Evolutionary conservation across 2,113 vertebrate genomes (phyloP).

Genomic region (Aldabrachelys gigantea): DNA sequence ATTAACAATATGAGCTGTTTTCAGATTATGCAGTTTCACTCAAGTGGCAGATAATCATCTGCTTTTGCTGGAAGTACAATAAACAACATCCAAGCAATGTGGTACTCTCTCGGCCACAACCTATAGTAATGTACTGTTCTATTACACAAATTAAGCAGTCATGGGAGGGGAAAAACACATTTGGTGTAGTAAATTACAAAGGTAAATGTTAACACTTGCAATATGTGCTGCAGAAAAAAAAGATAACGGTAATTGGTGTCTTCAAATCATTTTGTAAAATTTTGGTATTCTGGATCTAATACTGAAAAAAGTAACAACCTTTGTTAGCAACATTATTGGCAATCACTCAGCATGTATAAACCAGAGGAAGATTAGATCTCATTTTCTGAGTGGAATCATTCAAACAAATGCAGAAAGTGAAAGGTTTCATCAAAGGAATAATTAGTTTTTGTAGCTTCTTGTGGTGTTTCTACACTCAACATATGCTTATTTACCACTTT

Average conservation of each 20-base stretch:
- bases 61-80: slow-evolving; percentile 26
- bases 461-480: neutral
- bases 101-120: neutral
- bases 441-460: slow-evolving; percentile 12
- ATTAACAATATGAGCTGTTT: slow-evolving; percentile 19
- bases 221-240: neutral
- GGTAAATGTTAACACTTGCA: slow-evolving; percentile 40
- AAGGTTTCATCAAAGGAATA: slow-evolving; percentile 23
- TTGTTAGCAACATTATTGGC: neutral
- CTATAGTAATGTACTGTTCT: neutral
- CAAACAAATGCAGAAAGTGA: slow-evolving; percentile 35
- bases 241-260: neutral
- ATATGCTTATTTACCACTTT: neutral
- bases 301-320: slow-evolving; percentile 44
- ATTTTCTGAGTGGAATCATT: slow-evolving; percentile 57
- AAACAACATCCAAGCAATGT: neutral
- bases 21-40: neutral
- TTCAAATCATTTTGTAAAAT: neutral
- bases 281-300: neutral
- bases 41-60: neutral
- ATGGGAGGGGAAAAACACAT: neutral
- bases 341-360: slow-evolving; percentile 25
- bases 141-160: slow-evolving; percentile 44
- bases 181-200: slow-evolving; percentile 33
- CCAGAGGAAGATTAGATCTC: slow-evolving; percentile 40